Evolutionary conservation across 2,888 invertebrate genomes (phyloP), one percentile per base, ranked within the genome.

Genomic region (Phytoseiulus persimilis): DNA sequence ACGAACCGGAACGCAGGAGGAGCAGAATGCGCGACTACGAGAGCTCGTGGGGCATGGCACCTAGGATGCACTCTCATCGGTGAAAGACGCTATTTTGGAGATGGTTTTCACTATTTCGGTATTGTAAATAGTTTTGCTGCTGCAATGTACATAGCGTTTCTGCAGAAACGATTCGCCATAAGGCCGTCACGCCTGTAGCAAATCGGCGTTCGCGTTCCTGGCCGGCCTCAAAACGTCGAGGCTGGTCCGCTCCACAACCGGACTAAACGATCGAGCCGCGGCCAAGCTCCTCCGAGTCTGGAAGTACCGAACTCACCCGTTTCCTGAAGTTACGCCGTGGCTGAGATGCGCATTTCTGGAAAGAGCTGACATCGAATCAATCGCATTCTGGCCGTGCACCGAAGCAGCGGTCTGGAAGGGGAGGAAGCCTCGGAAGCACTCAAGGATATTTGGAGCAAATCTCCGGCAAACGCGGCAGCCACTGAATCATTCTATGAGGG

Each of bases 1-100:
- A 87, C 45, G 87, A 87, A 33, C 87, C 87, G 28, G 65, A 65
- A 65, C 32, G 87, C 32, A 33, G 87, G 33, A 32, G 87, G n/a
- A 87, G 87, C 31, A 33, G 87, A 39, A 87, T 87, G 87, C 87
- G 87, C 87, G 87, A 87, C 18, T 87, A 87, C 87, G 87, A 87
- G 87, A 87, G 31, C 45, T 87, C 87, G 45, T 87, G 87, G 87
- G 87, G 87, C 23, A 87, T 87, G 87, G 87, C 87, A 33, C 87
- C 65, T 2, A 65, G 87, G 31, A 87, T 87, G 87, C 87, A 87
- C 87, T 33, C 87, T n/a, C 87, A 87, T 65, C 65, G 65, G 18
- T 65, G 65, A 65, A 23, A 28, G 18, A 65, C 28, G 5, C 28
- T 23, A 65, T 23, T 28, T 2, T 23, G 65, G 18, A 23, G 65